These are phyloP conservation scores for Gortyna flavago DNA, from an alignment of 2,888 invertebrate species.

Conservation along the genomic window DNA sequence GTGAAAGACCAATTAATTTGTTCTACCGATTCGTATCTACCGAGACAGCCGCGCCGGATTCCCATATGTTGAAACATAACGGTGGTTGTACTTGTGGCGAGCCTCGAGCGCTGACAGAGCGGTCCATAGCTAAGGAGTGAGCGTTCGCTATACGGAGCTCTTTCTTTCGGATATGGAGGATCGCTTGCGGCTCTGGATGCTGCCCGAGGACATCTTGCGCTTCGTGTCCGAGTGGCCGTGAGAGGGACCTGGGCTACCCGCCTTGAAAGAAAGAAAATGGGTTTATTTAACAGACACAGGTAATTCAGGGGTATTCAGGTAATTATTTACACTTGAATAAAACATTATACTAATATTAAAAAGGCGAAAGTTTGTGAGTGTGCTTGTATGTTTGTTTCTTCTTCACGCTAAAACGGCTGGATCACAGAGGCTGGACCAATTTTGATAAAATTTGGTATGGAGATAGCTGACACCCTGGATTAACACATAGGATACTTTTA, in stretches of 20 bases:
- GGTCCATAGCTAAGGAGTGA: constrained; percentile 62
- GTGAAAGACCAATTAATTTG: constrained; percentile 49
- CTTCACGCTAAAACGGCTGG: no score
- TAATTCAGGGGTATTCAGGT: no score
- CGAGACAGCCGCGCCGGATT: constrained; percentile 33
- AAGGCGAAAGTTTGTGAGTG: no score
- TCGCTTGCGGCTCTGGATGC: constrained; percentile 85
- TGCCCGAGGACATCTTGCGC: constrained; percentile 88
- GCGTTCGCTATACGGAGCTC: constrained; percentile 84
- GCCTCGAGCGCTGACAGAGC: constrained; percentile 56
- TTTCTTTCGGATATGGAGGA: constrained; percentile 87
- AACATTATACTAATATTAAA: not conserved
- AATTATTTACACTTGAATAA: not conserved
- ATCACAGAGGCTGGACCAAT: no score
- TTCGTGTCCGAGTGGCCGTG: constrained; percentile 75
- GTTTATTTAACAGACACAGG: not conserved
- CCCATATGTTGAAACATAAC: constrained; percentile 12
- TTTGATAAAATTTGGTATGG: no score
- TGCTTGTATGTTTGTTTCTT: no score
- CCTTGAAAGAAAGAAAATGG: constrained; percentile 31
- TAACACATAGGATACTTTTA: no score
- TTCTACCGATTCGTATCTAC: constrained; percentile 49
- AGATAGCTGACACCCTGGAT: no score
- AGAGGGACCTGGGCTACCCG: constrained; percentile 75
- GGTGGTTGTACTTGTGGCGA: constrained; percentile 43